A percentile compares a stretch with the other conserved stretches of the same genome.
Conservation (phyloP, 1,140 invertebrate species). For the Oedothorax gibbosus region DNA sequence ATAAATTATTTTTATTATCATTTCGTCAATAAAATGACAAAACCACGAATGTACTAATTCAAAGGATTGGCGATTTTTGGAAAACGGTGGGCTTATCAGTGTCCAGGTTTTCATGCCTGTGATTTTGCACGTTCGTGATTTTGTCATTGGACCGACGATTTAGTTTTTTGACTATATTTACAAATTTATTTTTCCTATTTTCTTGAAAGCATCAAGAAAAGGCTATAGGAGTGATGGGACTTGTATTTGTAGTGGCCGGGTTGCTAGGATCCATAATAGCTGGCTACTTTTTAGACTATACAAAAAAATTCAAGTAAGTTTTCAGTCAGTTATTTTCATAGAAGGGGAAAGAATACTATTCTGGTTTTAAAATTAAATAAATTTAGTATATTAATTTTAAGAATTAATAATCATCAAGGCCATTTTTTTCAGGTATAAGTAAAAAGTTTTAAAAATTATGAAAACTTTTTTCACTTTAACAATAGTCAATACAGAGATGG, state of each 20-base stretch:
- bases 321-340: slow-evolving; percentile 65
- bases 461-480: not conserved
- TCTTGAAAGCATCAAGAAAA: slow-evolving; percentile 72
- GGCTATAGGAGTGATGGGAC: slow-evolving; percentile 87
- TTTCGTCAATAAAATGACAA: too few species aligned
- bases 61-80: too few species aligned
- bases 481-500: not conserved
- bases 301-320: slow-evolving; percentile 86
- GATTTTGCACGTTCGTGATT: not conserved
- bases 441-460: not conserved
- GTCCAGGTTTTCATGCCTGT: too few species aligned
- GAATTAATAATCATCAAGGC: too few species aligned
- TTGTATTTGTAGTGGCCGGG: slow-evolving; percentile 88
- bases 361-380: too few species aligned
- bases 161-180: not conserved
- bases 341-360: not conserved
- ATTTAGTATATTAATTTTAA: too few species aligned
- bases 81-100: too few species aligned
- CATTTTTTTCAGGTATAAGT: not conserved
- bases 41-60: too few species aligned
- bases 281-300: slow-evolving; percentile 88
- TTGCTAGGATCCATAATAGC: slow-evolving; percentile 89
- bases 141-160: not conserved
- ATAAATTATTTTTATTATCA: not conserved
- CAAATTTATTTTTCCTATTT: not conserved